A percentile compares a stretch with the other conserved stretches of the same genome.
These are phyloP conservation scores for Dissostichus mawsoni DNA, from an alignment of 2,113 vertebrate species.

Conservation along the genomic window DNA sequence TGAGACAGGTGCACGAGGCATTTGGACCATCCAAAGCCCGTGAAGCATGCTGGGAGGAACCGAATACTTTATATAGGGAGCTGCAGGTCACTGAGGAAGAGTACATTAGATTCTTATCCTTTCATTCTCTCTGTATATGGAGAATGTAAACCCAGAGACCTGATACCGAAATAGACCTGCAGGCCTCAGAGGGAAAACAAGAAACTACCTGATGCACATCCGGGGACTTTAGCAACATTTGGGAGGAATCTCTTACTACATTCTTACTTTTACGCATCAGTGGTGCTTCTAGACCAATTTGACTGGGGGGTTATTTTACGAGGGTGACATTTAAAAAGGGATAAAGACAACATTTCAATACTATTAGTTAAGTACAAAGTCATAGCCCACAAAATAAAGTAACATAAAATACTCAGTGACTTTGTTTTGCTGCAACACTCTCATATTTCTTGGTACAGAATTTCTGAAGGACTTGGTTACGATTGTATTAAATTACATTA, in stretches of 20 bases:
- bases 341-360: too few relatives aligned
- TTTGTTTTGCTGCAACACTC: too few relatives aligned
- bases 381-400: too few relatives aligned
- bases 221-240: not conserved
- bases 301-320: too few relatives aligned
- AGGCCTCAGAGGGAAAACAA: conserved; percentile 20
- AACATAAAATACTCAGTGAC: too few relatives aligned
- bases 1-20: conserved; percentile 74
- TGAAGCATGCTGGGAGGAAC: conserved; percentile 35
- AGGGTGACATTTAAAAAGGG: too few relatives aligned
- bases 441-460: too few relatives aligned
- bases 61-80: not conserved
- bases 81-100: not conserved
- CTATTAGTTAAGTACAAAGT: too few relatives aligned
- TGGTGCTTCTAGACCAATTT: too few relatives aligned
- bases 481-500: too few relatives aligned
- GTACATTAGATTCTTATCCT: conserved; percentile 17
- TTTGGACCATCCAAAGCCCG: conserved; percentile 58
- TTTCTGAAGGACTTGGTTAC: too few relatives aligned
- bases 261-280: not conserved
- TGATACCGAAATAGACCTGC: conserved; percentile 67
- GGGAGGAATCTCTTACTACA: not conserved
- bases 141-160: conserved; percentile 72
- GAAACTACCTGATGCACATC: not conserved
- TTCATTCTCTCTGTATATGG: conserved; percentile 22